Percentiles rank a stretch among this genome's conserved stretches.
phyloP scores from a whole-genome alignment of 2,888 invertebrate species.

The Habroteleia sp. region DNA sequence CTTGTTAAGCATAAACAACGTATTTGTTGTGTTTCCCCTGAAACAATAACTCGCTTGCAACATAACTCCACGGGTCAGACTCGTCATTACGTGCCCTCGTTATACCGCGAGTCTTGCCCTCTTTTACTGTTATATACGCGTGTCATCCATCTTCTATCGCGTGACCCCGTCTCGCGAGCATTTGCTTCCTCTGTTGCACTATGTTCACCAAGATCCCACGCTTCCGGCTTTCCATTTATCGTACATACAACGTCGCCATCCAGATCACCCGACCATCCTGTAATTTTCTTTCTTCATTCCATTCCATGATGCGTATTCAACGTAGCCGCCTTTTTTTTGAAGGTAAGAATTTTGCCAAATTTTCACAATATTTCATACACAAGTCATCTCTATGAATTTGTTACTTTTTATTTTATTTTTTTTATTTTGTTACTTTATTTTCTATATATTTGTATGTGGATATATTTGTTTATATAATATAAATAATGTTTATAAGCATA shows the following conservation, averaged over 20 bases:
- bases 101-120: conserved; percentile 55
- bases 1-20: conserved; percentile 49
- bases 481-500: no score
- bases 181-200: conserved; percentile 40
- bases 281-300: conserved; percentile 63
- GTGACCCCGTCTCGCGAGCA: conserved; percentile 54
- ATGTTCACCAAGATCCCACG: conserved; percentile 42
- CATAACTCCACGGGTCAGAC: conserved; percentile 52
- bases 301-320: conserved; percentile 62
- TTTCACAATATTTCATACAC: conserved; percentile 9
- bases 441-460: no score
- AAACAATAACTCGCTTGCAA: conserved; percentile 58
- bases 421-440: no score
- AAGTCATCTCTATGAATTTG: no score
- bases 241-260: conserved; percentile 46
- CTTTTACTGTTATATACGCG: conserved; percentile 55
- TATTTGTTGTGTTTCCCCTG: conserved; percentile 41
- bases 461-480: no score
- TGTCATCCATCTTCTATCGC: conserved; percentile 63
- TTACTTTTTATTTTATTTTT: no score
- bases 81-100: conserved; percentile 56
- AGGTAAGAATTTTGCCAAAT: conserved; percentile 66
- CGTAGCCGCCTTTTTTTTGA: conserved; percentile 62
- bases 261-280: conserved; percentile 54
- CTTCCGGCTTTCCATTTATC: conserved; percentile 53